These are phyloP conservation scores for Tryphoninae sp. DNA, from an alignment of 2,888 invertebrate species.

Conservation along the genomic window DNA sequence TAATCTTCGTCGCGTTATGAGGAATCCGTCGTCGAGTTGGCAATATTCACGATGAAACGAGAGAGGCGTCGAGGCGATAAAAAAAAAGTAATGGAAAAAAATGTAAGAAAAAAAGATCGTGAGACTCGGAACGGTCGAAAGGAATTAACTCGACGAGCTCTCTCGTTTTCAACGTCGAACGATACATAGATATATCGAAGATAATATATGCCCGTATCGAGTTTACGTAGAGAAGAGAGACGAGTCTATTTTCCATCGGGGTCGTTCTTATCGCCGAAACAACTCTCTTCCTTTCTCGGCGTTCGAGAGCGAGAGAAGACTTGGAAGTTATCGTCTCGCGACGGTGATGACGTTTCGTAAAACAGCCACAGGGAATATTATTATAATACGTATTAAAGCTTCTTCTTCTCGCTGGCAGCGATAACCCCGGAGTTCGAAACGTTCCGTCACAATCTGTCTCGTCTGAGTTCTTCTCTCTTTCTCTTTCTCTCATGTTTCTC, in stretches of 20 bases:
- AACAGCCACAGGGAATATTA: slow-evolving; percentile 25
- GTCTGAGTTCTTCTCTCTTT: slow-evolving; percentile 67
- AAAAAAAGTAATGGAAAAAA: slow-evolving; percentile 1
- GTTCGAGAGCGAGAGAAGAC: not conserved
- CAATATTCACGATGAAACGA: not conserved
- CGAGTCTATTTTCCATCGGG: slow-evolving; percentile 53
- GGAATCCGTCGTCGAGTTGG: slow-evolving; percentile 32
- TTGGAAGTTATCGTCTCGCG: slow-evolving; percentile 38
- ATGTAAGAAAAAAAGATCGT: not conserved
- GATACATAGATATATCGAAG: slow-evolving; percentile 27
- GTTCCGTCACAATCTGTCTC: slow-evolving; percentile 76
- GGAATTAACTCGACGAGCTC: slow-evolving; percentile 24
- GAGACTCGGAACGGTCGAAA: not conserved
- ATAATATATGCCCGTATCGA: slow-evolving; percentile 23
- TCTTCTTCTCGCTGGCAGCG: slow-evolving; percentile 47
- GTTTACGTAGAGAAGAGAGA: slow-evolving; percentile 14
- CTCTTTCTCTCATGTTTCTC: slow-evolving; percentile 38
- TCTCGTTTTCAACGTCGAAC: slow-evolving; percentile 6
- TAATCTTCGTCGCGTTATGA: not conserved
- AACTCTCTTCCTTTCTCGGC: slow-evolving; percentile 2
- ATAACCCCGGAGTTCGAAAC: slow-evolving; percentile 74
- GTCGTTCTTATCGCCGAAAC: slow-evolving; percentile 51
- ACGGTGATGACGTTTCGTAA: slow-evolving; percentile 43
- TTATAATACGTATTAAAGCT: slow-evolving; percentile 30
- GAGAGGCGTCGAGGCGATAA: slow-evolving; percentile 29